phyloP scores from a whole-genome alignment of 2,113 vertebrate genomes.

The Pedetes capensis region DNA sequence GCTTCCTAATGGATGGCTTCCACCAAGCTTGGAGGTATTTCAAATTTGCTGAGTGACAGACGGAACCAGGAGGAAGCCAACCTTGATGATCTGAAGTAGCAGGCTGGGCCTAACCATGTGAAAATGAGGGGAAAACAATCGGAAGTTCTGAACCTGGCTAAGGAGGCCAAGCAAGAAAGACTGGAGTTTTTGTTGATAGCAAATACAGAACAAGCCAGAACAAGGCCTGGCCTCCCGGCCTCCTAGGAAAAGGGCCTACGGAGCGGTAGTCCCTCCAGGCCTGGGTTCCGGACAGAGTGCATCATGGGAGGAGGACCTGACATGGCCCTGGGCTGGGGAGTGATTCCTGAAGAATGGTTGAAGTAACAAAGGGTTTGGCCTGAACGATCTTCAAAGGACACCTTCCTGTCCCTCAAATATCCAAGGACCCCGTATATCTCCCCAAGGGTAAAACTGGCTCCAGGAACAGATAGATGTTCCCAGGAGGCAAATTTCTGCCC shows the following conservation, averaged over 20 bases:
- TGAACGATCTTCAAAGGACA: not conserved
- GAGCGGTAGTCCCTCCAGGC: too few relatives aligned
- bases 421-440: not conserved
- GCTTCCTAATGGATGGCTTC: not conserved
- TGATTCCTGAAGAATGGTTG: not conserved
- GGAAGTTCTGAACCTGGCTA: not conserved
- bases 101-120: too few relatives aligned
- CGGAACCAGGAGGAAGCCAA: not conserved
- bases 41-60: not conserved
- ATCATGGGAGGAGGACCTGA: accelerated
- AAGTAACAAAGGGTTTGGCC: not conserved
- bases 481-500: not conserved
- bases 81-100: accelerated
- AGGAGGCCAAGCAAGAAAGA: not conserved
- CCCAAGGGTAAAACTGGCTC: not conserved
- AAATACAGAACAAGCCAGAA: too few relatives aligned
- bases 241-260: too few relatives aligned
- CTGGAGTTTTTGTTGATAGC: not conserved
- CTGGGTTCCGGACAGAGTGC: accelerated
- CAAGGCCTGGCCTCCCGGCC: accelerated
- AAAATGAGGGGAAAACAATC: not conserved
- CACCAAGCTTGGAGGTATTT: not conserved
- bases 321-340: not conserved
- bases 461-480: not conserved
- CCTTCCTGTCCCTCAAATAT: not conserved